Percentiles rank a stretch among this genome's conserved stretches.
Evolutionary conservation across 2,113 vertebrate species (phyloP).

Genomic region (Menura novaehollandiae): DNA sequence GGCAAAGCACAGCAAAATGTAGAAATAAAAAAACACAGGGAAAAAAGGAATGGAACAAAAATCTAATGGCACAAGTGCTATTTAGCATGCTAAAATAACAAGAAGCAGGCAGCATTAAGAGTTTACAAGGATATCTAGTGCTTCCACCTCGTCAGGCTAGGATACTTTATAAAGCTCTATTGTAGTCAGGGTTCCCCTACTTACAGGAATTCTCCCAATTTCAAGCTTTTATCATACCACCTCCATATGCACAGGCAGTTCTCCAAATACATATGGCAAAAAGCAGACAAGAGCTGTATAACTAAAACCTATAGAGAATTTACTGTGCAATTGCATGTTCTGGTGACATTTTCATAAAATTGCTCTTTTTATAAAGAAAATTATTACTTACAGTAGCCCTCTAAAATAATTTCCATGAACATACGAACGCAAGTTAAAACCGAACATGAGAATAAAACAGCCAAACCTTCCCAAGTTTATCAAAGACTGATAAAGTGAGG

Average conservation of each 20-base stretch:
- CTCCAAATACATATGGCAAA: neutral
- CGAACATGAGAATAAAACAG: neutral
- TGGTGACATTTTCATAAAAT: neutral
- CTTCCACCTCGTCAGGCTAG: neutral
- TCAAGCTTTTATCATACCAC: neutral
- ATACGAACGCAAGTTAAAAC: neutral
- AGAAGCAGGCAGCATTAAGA: neutral
- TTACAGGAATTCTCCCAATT: neutral
- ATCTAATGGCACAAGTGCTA: neutral
- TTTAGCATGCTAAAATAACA: neutral
- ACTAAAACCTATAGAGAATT: neutral
- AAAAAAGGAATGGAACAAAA: neutral
- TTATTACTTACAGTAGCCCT: neutral
- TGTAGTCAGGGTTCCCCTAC: neutral
- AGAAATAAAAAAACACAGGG: neutral
- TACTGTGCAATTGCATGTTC: neutral
- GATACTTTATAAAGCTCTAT: neutral
- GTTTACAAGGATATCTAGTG: neutral
- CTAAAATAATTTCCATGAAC: neutral
- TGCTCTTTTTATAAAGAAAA: neutral
- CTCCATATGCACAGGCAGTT: neutral
- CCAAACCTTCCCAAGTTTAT: neutral
- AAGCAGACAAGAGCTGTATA: neutral
- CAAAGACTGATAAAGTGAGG: neutral
- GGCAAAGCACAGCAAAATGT: neutral